Base-by-base conservation (phyloP, 2,113 vertebrate genomes). In the Phyllopteryx taeniolatus region DNA sequence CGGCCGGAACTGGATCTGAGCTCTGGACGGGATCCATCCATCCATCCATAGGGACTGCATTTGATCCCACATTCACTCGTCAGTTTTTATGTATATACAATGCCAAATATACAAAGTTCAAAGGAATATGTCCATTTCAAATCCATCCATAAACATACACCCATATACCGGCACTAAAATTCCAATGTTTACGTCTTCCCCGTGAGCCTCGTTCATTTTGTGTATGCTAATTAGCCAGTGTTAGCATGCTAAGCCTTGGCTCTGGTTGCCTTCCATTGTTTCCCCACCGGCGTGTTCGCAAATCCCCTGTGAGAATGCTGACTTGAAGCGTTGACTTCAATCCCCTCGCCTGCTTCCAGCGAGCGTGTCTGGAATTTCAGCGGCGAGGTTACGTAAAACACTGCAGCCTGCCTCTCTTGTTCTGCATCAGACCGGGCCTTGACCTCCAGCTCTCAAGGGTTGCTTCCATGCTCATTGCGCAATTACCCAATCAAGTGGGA, bases 401-500 rank as follows among this genome's bases (percentile, higher is more conserved):
- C 68, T 73, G 54, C 76, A 56, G 73, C 81, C 71, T 82, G 72
- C 84, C 76, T 74, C 62, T 72, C 61, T 73, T 68, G 70, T 71
- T 78, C 59, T 79, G 62, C 63, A 67, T 80, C 74, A 75, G 46
- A 56, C 74, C 77, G 78, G 72, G 42, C 76, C 31, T 54, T 62
- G 81, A 77, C 75, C 83, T 84, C 81, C 79, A 0, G 73, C 73
- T 86, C 75, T 81, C 75, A 64, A 65, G 53, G 0, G 66, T 85
- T 85, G 80, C 61, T 62, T 75, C 79, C 80, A 80, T 73, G 70
- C 83, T 72, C 54, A 68, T 88, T 89, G 84, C 78, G 83, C 85
- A 86, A 87, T 88, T 80, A 78, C 80, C 79, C 60, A 80, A 17
- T 77, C 77, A 69, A 86, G 83, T 75, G 82, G 77, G 87, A 87